These are phyloP conservation scores for Pteronura brasiliensis DNA, from an alignment of 2,113 vertebrate species.

Conservation along the genomic window DNA sequence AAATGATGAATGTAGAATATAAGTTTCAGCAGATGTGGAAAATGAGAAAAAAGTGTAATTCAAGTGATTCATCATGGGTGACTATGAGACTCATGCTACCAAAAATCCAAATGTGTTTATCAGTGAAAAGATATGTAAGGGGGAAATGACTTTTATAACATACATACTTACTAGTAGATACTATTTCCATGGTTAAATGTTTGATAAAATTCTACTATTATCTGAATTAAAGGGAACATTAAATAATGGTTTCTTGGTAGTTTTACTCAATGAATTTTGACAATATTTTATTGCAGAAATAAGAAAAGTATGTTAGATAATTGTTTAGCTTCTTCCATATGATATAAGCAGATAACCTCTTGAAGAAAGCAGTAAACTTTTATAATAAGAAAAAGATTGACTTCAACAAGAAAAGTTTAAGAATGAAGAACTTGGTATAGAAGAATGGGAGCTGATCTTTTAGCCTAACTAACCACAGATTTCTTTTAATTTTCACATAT, in stretches of 20 bases:
- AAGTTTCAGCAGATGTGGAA: not conserved
- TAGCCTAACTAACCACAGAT: not conserved
- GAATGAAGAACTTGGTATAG: not conserved
- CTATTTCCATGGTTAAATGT: not conserved
- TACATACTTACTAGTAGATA: not conserved
- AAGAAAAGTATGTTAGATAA: not conserved
- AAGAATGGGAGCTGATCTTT: not conserved
- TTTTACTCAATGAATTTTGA: not conserved
- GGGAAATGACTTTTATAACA: not conserved
- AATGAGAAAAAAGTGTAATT: not conserved
- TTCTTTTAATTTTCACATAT: not conserved
- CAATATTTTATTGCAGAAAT: not conserved
- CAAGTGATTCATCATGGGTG: not conserved
- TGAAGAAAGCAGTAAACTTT: not conserved
- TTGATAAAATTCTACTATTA: not conserved
- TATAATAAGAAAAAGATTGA: not conserved
- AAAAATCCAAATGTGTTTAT: not conserved
- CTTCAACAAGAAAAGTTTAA: not conserved
- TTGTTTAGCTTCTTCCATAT: not conserved
- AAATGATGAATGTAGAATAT: not conserved
- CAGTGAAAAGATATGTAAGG: not conserved
- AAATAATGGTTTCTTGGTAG: not conserved
- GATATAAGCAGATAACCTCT: not conserved
- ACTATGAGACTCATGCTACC: not conserved
- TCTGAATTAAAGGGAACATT: not conserved